Conservation (phyloP, 2,888 invertebrate genomes). For the Pycnomerus fuliginosus region DNA sequence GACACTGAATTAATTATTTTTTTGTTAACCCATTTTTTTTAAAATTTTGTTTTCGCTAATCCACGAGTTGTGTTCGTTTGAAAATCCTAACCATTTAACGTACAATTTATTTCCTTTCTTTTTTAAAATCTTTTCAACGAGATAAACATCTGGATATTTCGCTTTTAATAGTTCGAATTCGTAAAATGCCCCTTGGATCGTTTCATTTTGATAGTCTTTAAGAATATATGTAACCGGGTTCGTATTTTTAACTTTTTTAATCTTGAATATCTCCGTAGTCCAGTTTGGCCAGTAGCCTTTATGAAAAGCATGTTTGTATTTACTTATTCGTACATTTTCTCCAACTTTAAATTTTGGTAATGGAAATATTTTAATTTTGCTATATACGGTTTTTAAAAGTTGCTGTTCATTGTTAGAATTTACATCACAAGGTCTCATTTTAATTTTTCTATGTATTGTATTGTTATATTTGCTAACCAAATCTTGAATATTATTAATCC, state of each 20-base stretch:
- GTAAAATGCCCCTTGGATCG: constrained; percentile 30
- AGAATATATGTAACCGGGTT: constrained; percentile 1
- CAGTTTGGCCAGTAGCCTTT: constrained; percentile 7
- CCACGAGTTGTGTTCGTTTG: not conserved
- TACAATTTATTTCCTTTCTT: constrained; percentile 27
- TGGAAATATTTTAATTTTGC: constrained; percentile 30
- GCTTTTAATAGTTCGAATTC: constrained; percentile 37
- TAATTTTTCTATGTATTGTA: constrained; percentile 42
- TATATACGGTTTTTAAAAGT: constrained; percentile 30
- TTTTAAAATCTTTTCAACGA: constrained; percentile 38
- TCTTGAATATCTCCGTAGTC: constrained; percentile 17
- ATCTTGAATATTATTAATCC: constrained; percentile 27
- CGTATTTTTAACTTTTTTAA: not conserved
- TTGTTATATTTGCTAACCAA: constrained; percentile 38
- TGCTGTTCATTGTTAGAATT: constrained; percentile 40
- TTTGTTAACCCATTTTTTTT: no score
- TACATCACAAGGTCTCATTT: constrained; percentile 40
- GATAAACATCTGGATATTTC: constrained; percentile 35
- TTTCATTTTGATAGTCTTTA: constrained; percentile 1
- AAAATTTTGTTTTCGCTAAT: constrained; percentile 1
- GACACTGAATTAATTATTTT: no score
- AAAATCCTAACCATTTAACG: constrained; percentile 30
- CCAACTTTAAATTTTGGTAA: constrained; percentile 33
- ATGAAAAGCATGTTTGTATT: constrained; percentile 23
- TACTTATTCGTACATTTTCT: constrained; percentile 41